Conservation (phyloP, 2,797 vertebrate species). For the Sorex maritimensis region DNA sequence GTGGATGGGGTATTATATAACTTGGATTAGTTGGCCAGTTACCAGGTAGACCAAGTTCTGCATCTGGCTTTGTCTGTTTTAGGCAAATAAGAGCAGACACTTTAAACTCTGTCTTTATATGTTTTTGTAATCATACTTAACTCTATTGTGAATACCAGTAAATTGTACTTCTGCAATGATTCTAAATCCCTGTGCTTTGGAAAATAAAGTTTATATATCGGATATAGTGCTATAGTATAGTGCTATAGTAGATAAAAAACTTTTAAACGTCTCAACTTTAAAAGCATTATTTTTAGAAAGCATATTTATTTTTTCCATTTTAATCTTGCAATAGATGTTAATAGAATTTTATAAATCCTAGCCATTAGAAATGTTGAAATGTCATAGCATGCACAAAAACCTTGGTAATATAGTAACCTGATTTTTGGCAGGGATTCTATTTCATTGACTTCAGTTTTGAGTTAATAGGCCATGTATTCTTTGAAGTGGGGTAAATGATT, state of each 20-base stretch:
- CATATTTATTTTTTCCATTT: conserved; percentile 30
- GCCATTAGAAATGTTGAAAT: conserved; percentile 58
- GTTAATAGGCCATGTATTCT: conserved; percentile 48
- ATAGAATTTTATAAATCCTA: conserved; percentile 64
- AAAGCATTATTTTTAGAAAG: conserved; percentile 64
- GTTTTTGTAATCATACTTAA: conserved; percentile 62
- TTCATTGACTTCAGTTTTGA: conserved; percentile 64
- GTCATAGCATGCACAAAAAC: conserved; percentile 16
- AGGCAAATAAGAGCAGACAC: conserved; percentile 54
- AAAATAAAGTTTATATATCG: conserved; percentile 58
- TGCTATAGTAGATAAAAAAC: conserved; percentile 33
- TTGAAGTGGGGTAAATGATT: conserved; percentile 51
- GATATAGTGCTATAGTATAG: conserved; percentile 20
- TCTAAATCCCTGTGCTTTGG: conserved; percentile 71
- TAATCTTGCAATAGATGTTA: conserved; percentile 44
- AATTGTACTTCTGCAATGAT: conserved; percentile 55
- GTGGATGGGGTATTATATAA: conserved; percentile 19
- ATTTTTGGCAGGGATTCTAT: conserved; percentile 46
- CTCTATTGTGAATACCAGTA: neutral
- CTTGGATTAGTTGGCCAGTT: conserved; percentile 52
- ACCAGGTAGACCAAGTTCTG: conserved; percentile 38
- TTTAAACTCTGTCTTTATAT: conserved; percentile 74
- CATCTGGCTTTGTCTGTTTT: conserved; percentile 66
- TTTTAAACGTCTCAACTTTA: conserved; percentile 70
- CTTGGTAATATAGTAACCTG: conserved; percentile 46